A percentile compares a stretch with the other conserved stretches of the same genome.
These are phyloP conservation scores for Oryctes rhinoceros DNA, from an alignment of 1,140 invertebrate genomes.

Conservation along the genomic window DNA sequence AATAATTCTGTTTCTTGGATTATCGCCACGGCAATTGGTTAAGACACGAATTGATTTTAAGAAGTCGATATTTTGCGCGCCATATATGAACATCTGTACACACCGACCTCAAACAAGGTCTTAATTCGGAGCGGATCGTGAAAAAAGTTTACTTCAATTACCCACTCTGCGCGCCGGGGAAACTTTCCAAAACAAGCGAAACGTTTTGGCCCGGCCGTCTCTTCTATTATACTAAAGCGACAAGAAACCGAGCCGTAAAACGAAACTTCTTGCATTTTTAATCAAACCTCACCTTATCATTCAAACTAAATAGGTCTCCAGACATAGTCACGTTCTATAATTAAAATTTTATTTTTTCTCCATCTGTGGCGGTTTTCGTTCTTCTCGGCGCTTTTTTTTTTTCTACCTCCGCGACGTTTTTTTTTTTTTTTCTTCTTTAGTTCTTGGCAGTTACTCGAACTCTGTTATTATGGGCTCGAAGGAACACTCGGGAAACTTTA, in stretches of 20 bases:
- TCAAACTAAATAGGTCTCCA: slow-evolving; percentile 21
- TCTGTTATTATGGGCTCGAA: slow-evolving; percentile 16
- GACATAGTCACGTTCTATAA: slow-evolving; percentile 21
- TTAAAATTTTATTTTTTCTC: slow-evolving; percentile 25
- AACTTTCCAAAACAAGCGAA: not conserved
- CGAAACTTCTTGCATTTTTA: slow-evolving; percentile 15
- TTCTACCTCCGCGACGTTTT: not conserved
- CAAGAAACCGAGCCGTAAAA: slow-evolving; percentile 1
- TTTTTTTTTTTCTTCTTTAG: slow-evolving; percentile 9
- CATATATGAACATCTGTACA: not conserved
- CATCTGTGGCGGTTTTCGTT: slow-evolving; percentile 15
- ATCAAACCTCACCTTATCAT: slow-evolving; percentile 21
- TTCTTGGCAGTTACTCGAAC: slow-evolving; percentile 21
- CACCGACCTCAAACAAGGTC: not conserved
- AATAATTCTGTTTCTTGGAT: too few relatives aligned
- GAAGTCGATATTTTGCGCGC: not conserved
- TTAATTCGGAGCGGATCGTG: not conserved
- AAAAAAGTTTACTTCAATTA: slow-evolving; percentile 23
- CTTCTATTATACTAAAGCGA: not conserved
- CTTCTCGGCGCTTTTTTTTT: not conserved
- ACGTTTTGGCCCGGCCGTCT: not conserved
- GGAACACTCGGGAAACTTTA: slow-evolving; percentile 30
- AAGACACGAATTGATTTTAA: too few relatives aligned
- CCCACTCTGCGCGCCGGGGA: not conserved
- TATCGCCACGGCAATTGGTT: too few relatives aligned